These are phyloP conservation scores for Pogonus chalceus DNA, from an alignment of 1,140 invertebrate genomes.

Conservation along the genomic window DNA sequence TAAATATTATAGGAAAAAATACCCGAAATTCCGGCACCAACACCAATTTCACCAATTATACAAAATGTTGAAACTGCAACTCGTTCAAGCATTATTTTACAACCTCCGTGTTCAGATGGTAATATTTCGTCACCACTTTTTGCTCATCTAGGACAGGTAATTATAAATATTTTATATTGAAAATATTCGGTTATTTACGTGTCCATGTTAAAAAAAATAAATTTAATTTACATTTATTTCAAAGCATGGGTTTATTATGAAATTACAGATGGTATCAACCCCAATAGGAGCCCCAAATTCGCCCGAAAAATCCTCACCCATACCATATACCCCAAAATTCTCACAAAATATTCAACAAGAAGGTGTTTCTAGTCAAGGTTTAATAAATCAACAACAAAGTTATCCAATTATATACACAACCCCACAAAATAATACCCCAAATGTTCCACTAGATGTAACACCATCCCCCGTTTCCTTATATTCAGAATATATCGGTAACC, in stretches of 20 bases:
- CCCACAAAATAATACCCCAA: slow-evolving; percentile 13
- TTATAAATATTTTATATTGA: too few relatives aligned
- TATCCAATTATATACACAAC: slow-evolving; percentile 23
- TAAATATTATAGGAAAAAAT: slow-evolving; percentile 2
- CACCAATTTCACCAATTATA: slow-evolving; percentile 9
- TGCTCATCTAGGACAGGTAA: slow-evolving; percentile 40
- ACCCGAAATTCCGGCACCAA: background rate
- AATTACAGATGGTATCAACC: slow-evolving; percentile 46
- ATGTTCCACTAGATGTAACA: slow-evolving; percentile 18
- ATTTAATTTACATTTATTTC: background rate
- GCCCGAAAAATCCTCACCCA: slow-evolving; percentile 21
- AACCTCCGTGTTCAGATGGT: slow-evolving; percentile 34
- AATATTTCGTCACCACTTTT: slow-evolving; percentile 38
- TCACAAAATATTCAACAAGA: slow-evolving; percentile 16
- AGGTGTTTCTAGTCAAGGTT: slow-evolving; percentile 20
- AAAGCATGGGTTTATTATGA: slow-evolving; percentile 4
- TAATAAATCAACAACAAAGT: slow-evolving; percentile 20
- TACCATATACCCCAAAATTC: slow-evolving; percentile 21
- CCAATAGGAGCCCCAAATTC: slow-evolving; percentile 41
- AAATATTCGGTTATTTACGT: too few relatives aligned
- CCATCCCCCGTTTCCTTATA: slow-evolving; percentile 26
- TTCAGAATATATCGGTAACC: background rate
- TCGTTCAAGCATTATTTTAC: slow-evolving; percentile 40
- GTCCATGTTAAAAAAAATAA: too few relatives aligned
- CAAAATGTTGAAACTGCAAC: slow-evolving; percentile 29